These are phyloP conservation scores for Marasmarcha lunaedactyla DNA, from an alignment of 2,888 invertebrate species.

Conservation along the genomic window DNA sequence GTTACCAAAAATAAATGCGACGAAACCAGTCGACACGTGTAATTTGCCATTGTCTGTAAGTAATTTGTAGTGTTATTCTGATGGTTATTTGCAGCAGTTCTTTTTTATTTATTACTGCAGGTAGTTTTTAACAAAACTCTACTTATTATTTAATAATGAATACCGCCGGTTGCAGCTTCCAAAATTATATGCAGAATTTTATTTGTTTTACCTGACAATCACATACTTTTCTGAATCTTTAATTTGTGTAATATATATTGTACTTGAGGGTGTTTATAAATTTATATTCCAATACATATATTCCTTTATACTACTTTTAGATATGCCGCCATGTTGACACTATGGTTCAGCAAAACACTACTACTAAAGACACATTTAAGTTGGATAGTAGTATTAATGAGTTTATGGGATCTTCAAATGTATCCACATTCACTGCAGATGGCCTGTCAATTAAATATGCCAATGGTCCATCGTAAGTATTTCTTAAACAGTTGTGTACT, in stretches of 20 bases:
- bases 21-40: conserved; percentile 22
- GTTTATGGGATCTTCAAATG: conserved; percentile 31
- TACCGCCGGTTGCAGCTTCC: too few relatives aligned
- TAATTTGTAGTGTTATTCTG: conserved; percentile 9
- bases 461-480: conserved; percentile 50
- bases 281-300: too few relatives aligned
- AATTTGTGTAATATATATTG: too few relatives aligned
- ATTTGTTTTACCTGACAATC: too few relatives aligned
- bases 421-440: conserved; percentile 29
- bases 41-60: conserved; percentile 37
- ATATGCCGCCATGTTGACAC: conserved; percentile 34
- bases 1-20: conserved; percentile 20
- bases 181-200: too few relatives aligned
- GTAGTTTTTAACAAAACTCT: too few relatives aligned
- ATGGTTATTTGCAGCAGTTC: too few relatives aligned
- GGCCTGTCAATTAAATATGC: conserved; percentile 37
- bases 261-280: too few relatives aligned
- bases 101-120: too few relatives aligned
- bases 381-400: conserved; percentile 28
- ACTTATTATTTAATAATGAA: too few relatives aligned
- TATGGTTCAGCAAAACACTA: conserved; percentile 16
- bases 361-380: conserved; percentile 15
- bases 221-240: too few relatives aligned
- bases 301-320: too few relatives aligned
- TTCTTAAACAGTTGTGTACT: conserved; percentile 6